A percentile compares a stretch with the other conserved stretches of the same genome.
Conservation (phyloP, 2,797 vertebrate species). For the Malurus splendens region DNA sequence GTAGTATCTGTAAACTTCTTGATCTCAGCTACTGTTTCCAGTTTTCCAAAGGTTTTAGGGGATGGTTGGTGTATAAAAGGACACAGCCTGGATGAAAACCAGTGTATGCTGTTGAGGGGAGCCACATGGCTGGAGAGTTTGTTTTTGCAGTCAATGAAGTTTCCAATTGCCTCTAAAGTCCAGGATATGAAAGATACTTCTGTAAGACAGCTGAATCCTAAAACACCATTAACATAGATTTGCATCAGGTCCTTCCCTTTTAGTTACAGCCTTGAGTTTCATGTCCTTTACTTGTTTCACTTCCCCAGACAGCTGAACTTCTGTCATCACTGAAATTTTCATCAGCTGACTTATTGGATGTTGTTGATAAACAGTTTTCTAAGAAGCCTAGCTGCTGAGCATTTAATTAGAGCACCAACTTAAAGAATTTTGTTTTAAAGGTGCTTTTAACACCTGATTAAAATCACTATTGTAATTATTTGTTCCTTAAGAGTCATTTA, state of each 20-base stretch:
- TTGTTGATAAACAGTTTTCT: neutral
- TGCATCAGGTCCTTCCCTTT: neutral
- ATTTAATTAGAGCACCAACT: neutral
- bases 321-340: neutral
- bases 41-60: neutral
- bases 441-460: neutral
- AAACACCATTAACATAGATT: neutral
- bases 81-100: neutral
- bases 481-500: neutral
- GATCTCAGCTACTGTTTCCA: neutral
- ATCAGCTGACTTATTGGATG: neutral
- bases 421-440: neutral
- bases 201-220: neutral
- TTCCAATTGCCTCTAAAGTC: neutral
- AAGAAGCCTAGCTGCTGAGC: neutral
- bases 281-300: neutral
- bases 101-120: neutral
- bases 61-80: neutral
- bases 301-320: neutral
- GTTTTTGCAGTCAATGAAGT: neutral
- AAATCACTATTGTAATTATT: neutral
- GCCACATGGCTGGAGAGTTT: neutral
- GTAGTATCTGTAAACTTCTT: neutral
- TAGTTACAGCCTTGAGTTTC: neutral
- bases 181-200: neutral